These are phyloP conservation scores for Larimichthys crocea DNA, from an alignment of 2,113 vertebrate genomes.

Conservation along the genomic window DNA sequence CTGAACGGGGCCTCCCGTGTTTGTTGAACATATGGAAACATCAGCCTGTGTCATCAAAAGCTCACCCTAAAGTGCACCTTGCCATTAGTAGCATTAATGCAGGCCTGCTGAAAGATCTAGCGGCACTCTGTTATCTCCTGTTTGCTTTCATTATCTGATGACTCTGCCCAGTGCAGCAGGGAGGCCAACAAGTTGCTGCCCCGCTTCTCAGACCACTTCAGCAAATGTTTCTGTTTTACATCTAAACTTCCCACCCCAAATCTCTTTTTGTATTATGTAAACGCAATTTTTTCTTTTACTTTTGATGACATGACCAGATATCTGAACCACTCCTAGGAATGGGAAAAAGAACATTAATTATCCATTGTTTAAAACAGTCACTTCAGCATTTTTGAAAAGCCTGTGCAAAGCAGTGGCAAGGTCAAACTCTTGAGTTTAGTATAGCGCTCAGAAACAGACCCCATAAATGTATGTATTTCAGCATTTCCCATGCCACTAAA, in stretches of 20 bases:
- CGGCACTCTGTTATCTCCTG: constrained; percentile 71
- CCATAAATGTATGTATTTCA: constrained; percentile 70
- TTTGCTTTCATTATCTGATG: constrained; percentile 79
- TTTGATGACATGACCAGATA: constrained; percentile 36
- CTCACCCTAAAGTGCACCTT: constrained; percentile 63
- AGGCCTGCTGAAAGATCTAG: constrained; percentile 66
- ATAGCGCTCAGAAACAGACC: constrained; percentile 44
- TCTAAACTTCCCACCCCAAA: constrained; percentile 5
- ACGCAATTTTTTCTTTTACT: not conserved
- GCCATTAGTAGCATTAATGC: constrained; percentile 76
- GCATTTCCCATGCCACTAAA: constrained; percentile 71
- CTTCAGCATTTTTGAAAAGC: constrained; percentile 58
- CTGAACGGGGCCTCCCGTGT: constrained; percentile 55
- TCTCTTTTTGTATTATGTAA: not conserved
- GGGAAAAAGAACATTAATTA: constrained; percentile 48
- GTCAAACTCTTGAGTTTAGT: constrained; percentile 74
- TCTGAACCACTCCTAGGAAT: constrained; percentile 14
- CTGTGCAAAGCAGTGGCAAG: constrained; percentile 47
- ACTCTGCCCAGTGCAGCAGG: constrained; percentile 23
- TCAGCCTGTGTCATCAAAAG: constrained; percentile 69
- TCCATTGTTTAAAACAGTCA: constrained; percentile 62
- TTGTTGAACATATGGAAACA: constrained; percentile 80
- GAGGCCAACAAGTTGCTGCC: constrained; percentile 21
- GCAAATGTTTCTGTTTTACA: constrained; percentile 33
- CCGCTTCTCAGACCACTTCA: not conserved